phyloP scores from a whole-genome alignment of 1,140 invertebrate species.

The Macrotrachela quadricornifera region DNA sequence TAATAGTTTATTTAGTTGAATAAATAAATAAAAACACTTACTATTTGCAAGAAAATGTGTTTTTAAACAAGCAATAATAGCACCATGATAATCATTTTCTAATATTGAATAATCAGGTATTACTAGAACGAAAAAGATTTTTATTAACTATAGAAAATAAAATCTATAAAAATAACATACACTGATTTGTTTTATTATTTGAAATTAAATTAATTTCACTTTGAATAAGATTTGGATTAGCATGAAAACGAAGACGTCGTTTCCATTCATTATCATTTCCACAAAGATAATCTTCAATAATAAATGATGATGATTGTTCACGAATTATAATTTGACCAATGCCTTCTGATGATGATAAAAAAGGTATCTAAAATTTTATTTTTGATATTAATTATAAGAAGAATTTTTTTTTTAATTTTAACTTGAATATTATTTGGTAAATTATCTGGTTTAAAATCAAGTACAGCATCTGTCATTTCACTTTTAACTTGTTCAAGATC shows the following conservation, averaged over 20 bases:
- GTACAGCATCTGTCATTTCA: slow-evolving; percentile 51
- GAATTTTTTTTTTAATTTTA: neutral
- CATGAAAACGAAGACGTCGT: slow-evolving; percentile 59
- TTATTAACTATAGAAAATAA: no score
- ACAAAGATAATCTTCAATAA: slow-evolving; percentile 58
- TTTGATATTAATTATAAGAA: neutral
- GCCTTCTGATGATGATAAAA: slow-evolving; percentile 52
- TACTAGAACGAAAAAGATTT: no score
- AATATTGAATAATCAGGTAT: no score
- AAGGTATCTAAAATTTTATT: slow-evolving; percentile 44
- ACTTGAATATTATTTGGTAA: slow-evolving; percentile 27
- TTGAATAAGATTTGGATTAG: slow-evolving; percentile 61
- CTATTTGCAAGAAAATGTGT: no score
- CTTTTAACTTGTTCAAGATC: slow-evolving; percentile 51
- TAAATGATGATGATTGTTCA: slow-evolving; percentile 45
- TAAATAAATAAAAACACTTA: no score
- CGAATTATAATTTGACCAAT: slow-evolving; percentile 58
- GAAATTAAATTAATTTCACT: slow-evolving; percentile 45
- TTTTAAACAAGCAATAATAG: no score
- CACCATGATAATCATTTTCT: no score
- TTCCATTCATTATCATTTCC: slow-evolving; percentile 28
- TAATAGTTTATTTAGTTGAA: no score
- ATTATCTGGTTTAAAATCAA: slow-evolving; percentile 50
- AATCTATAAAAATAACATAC: no score
- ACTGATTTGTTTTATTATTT: no score